phyloP scores from a whole-genome alignment of 2,113 vertebrate genomes.

The Microcebus griseorufus region DNA sequence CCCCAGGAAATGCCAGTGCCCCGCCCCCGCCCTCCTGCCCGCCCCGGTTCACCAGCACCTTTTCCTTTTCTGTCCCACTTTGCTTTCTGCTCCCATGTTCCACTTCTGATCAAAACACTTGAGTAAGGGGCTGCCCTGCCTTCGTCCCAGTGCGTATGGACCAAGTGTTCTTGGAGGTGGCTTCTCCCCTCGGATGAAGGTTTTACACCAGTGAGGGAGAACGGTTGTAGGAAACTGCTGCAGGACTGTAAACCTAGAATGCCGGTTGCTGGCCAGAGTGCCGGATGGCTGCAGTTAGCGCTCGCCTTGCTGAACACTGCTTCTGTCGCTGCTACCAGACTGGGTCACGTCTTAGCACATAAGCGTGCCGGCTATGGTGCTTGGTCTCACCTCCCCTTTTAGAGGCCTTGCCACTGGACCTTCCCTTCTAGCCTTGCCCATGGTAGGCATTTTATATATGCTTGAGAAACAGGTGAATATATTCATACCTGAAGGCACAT shows the following conservation, averaged over 20 bases:
- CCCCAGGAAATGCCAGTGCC: neutral
- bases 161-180: slow-evolving; percentile 68
- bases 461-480: neutral
- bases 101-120: neutral
- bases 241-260: slow-evolving; percentile 71
- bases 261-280: slow-evolving; percentile 62
- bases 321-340: neutral
- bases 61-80: neutral
- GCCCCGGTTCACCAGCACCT: neutral
- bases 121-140: slow-evolving; percentile 60
- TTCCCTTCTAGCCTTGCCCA: neutral
- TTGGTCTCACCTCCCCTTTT: neutral
- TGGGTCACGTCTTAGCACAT: neutral
- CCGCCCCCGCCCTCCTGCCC: no score
- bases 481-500: neutral
- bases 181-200: slow-evolving; percentile 73
- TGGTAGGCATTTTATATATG: neutral
- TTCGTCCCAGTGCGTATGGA: slow-evolving; percentile 71
- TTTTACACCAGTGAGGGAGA: slow-evolving; percentile 68
- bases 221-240: slow-evolving; percentile 71
- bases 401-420: neutral
- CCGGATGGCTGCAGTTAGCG: slow-evolving; percentile 60
- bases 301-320: slow-evolving; percentile 72
- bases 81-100: neutral
- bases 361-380: neutral